Conservation (phyloP, 2,888 invertebrate species). For the Xylocampa areola region DNA sequence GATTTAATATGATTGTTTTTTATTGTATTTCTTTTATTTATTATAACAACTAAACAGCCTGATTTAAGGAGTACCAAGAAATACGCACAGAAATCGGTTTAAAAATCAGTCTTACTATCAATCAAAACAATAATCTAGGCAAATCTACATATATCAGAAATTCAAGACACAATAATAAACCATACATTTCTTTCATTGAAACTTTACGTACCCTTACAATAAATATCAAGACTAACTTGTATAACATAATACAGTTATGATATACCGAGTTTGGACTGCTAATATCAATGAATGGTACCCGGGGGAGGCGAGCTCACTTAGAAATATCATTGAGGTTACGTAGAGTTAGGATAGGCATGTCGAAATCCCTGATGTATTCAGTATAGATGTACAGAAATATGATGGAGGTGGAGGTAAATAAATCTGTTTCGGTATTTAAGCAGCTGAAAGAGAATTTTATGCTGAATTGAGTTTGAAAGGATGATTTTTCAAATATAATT, state of each 20-base stretch:
- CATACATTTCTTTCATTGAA: constrained; percentile 39
- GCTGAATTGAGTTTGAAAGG: background rate
- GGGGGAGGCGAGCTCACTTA: constrained; percentile 62
- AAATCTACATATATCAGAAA: background rate
- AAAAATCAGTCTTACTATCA: background rate
- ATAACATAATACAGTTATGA: constrained; percentile 61
- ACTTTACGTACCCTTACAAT: constrained; percentile 44
- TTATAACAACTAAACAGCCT: too few species aligned
- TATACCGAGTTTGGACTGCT: constrained; percentile 67
- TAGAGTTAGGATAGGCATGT: constrained; percentile 52
- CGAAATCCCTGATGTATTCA: constrained; percentile 56
- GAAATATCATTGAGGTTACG: constrained; percentile 66
- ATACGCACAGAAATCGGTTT: too few species aligned
- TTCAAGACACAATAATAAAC: constrained; percentile 8
- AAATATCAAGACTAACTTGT: constrained; percentile 53
- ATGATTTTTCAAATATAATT: background rate
- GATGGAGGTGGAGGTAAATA: constrained; percentile 47
- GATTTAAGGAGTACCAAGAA: too few species aligned
- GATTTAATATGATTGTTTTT: constrained; percentile 22
- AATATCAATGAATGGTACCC: constrained; percentile 78
- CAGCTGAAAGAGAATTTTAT: constrained; percentile 9
- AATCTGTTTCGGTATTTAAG: constrained; percentile 43
- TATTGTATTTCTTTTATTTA: constrained; percentile 15
- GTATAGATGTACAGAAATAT: constrained; percentile 48
- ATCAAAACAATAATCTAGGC: background rate